A percentile compares a stretch with the other conserved stretches of the same genome.
Evolutionary conservation across 1,140 invertebrate genomes (phyloP).

Genomic region (Drosophila funebris): DNA sequence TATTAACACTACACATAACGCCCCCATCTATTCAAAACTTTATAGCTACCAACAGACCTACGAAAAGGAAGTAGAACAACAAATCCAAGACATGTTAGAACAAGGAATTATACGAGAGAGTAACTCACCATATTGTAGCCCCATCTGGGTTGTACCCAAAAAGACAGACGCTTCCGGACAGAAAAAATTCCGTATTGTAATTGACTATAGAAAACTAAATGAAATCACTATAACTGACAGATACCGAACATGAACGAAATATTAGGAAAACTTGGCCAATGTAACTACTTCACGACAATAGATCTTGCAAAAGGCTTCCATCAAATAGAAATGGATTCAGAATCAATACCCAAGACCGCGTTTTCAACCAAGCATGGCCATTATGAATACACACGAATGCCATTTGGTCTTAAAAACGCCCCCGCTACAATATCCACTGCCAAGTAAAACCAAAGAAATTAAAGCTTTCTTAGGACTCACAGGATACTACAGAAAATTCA

Average conservation of each 20-base stretch:
- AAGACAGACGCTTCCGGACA: background rate
- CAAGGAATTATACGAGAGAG: background rate
- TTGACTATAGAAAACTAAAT: background rate
- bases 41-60: too few species aligned
- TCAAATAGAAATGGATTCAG: background rate
- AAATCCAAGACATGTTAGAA: background rate
- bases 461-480: too few species aligned
- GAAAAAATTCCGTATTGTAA: background rate
- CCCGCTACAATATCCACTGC: too few species aligned
- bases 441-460: too few species aligned
- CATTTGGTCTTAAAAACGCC: too few species aligned
- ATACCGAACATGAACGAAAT: background rate
- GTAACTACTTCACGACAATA: background rate
- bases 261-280: background rate
- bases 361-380: background rate
- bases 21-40: too few species aligned
- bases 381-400: background rate
- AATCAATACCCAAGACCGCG: background rate
- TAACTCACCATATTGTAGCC: background rate
- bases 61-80: background rate
- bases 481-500: too few species aligned
- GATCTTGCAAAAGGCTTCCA: background rate
- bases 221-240: background rate
- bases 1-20: too few species aligned
- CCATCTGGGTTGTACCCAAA: background rate